Base-by-base conservation (phyloP, 2,113 vertebrate species). In the Alosa alosa region DNA sequence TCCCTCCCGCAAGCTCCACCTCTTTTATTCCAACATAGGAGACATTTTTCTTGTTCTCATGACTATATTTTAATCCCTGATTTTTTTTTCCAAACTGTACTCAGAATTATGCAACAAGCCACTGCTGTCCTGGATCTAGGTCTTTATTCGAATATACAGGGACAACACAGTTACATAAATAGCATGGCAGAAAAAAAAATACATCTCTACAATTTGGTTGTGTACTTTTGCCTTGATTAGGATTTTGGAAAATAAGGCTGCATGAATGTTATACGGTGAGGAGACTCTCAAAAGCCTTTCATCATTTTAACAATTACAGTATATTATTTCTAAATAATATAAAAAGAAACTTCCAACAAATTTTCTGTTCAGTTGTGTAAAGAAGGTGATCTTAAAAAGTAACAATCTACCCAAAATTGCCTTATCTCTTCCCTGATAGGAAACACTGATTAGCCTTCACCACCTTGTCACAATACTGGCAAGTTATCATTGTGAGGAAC, bases 91-190 rank as follows among this genome's bases (percentile, higher is more conserved):
- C 82, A 75, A 83, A 88, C 36, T 57, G 20, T 47, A 41, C 82
- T 44, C 41, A 25, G 41, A 86, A 25, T 39, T 82, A 57, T 85
- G 52, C 39, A 64, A 6, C 78, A 11, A 60, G 45, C n/a, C 60
- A 68, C 60, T 57, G 39, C 17, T 87, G 82, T 84, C 52, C 86
- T 46, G 39, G 84, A 86, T 87, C 84, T 49, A 1, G 15, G 18
- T 64, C 0, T 83, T 88, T 20, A 44, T 81, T 18, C 47, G 82
- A 72, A 83, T 78, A 13, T 22, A 82, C 45, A 20, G 50, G 41
- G 49, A 86, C 78, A 20, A 68, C 15, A 68, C 15, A 50, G 84
- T 86, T 46, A 18, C 81, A 75, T 87, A 82, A 86, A 86, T 84
- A 86, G 57, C 52, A 25, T 81, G 25, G 50, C 55, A 49, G 64